Conservation (phyloP, 2,888 invertebrate genomes). For the Eilema griseolum region DNA sequence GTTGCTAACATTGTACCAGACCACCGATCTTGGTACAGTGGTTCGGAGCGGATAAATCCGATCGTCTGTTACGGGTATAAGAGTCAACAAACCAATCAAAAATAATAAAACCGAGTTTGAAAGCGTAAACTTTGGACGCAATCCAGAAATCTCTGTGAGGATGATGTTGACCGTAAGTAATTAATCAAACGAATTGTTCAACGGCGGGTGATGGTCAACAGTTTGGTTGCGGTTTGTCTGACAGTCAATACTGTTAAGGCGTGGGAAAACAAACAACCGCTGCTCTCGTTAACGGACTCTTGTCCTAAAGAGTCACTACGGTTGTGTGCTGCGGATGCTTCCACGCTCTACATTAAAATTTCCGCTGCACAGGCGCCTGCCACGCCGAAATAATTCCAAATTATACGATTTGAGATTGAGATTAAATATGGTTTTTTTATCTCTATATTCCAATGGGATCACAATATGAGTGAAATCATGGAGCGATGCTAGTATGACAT, state of each 20-base stretch:
- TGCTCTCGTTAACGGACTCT: constrained; percentile 74
- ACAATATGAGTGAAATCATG: no score
- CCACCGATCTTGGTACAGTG: no score
- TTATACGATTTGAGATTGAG: not conserved
- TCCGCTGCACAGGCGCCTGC: constrained; percentile 26
- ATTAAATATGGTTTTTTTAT: not conserved
- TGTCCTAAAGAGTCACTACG: constrained; percentile 60
- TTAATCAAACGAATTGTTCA: constrained; percentile 54
- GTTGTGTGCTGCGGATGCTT: constrained; percentile 56
- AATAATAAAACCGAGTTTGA: not conserved
- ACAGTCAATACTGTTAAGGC: constrained; percentile 68
- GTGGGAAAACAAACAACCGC: constrained; percentile 80
- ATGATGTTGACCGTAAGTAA: constrained; percentile 40
- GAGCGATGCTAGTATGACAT: no score
- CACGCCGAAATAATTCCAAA: not conserved
- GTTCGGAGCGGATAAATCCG: no score
- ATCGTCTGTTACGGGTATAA: no score
- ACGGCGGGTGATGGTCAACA: constrained; percentile 56
- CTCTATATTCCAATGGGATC: not conserved
- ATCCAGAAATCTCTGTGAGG: constrained; percentile 15
- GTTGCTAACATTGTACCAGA: no score
- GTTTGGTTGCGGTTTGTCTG: constrained; percentile 63
- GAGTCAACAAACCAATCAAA: not conserved
- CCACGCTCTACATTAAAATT: constrained; percentile 51
- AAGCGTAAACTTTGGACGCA: not conserved